Conservation (phyloP, 1,140 invertebrate species). For the Lamellibrachia luymesi region DNA sequence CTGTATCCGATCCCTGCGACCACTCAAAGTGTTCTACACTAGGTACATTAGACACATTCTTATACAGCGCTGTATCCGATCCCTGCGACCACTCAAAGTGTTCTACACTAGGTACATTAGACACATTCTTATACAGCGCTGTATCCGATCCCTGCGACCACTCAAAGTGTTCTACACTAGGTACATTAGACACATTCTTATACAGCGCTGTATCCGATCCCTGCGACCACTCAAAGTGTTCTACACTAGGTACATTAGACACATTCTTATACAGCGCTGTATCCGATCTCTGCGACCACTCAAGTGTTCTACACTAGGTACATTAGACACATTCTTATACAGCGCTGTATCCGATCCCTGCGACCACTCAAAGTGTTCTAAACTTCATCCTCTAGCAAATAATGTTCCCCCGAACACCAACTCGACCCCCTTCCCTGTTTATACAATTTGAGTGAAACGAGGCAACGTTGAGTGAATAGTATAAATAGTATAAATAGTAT, state of each 20-base stretch:
- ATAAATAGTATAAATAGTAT: no score
- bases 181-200: not conserved
- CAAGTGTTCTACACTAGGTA: no score
- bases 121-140: no score
- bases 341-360: not conserved
- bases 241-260: no score
- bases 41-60: not conserved
- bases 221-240: no score
- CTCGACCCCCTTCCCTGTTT: not conserved
- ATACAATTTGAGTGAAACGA: not conserved
- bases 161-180: not conserved
- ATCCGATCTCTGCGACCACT: not conserved
- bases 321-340: no score
- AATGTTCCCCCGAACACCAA: not conserved
- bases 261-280: no score
- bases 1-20: no score
- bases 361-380: not conserved
- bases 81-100: no score
- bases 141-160: not conserved
- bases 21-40: no score
- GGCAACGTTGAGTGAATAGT: not conserved
- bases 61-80: not conserved
- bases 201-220: not conserved
- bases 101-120: no score
- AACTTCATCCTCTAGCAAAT: not conserved